Percentiles rank a stretch among this genome's conserved stretches.
phyloP scores from a whole-genome alignment of 2,888 invertebrate genomes.

The Spodoptera littoralis region DNA sequence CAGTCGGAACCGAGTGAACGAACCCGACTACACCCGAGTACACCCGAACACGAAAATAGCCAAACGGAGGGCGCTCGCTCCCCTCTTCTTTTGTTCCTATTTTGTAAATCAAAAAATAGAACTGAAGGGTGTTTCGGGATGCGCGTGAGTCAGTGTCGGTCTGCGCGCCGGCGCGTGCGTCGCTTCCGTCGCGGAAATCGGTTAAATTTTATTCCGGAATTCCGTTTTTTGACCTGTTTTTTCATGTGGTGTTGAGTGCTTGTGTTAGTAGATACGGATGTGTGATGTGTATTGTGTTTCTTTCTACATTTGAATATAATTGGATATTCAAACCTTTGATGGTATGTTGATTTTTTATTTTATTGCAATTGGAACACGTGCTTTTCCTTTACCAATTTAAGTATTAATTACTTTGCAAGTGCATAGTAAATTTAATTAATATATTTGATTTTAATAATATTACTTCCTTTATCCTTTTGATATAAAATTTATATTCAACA shows the following conservation, averaged over 20 bases:
- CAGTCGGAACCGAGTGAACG: slow-evolving; percentile 81
- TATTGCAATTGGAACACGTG: slow-evolving; percentile 33
- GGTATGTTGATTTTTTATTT: slow-evolving; percentile 17
- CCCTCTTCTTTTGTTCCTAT: slow-evolving; percentile 88
- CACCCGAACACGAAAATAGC: slow-evolving; percentile 75
- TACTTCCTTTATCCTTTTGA: no score
- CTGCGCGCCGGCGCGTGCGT: slow-evolving; percentile 82
- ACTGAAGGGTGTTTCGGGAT: slow-evolving; percentile 82
- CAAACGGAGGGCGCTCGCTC: slow-evolving; percentile 84
- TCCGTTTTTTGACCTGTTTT: slow-evolving; percentile 47
- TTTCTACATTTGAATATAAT: slow-evolving; percentile 18
- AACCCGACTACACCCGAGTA: slow-evolving; percentile 64
- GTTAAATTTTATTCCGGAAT: slow-evolving; percentile 59
- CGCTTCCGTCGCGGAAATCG: slow-evolving; percentile 63
- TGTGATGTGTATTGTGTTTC: slow-evolving; percentile 54
- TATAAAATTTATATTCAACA: no score
- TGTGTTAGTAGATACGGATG: slow-evolving; percentile 45
- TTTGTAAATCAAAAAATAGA: slow-evolving; percentile 86
- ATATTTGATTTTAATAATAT: no score
- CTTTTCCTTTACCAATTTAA: not conserved
- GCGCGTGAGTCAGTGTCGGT: slow-evolving; percentile 85
- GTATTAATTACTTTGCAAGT: no score
- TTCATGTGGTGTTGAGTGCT: slow-evolving; percentile 63
- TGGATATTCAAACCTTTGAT: slow-evolving; percentile 29
- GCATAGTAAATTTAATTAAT: no score